Conservation (phyloP, 2,113 vertebrate genomes). For the Turnix velox region DNA sequence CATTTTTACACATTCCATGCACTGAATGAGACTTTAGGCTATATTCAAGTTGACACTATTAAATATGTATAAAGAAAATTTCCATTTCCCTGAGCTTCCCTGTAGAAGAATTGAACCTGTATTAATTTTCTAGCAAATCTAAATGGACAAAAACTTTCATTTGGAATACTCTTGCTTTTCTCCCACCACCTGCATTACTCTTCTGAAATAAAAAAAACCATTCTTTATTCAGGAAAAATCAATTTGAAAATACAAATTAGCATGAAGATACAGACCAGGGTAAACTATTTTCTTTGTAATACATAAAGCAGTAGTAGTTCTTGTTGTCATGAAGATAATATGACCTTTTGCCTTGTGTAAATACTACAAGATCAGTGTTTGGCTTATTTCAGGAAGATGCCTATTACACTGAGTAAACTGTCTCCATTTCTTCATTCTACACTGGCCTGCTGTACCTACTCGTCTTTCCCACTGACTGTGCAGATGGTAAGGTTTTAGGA, state of each 20-base stretch:
- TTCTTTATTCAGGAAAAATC: background rate
- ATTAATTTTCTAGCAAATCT: background rate
- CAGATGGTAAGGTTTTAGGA: background rate
- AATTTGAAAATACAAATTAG: background rate
- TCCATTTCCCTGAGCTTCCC: background rate
- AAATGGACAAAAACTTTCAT: background rate
- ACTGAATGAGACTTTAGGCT: background rate
- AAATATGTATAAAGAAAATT: background rate
- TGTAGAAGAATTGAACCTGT: background rate
- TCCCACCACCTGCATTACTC: background rate
- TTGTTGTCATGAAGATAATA: background rate
- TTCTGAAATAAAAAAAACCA: background rate
- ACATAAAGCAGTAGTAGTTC: background rate
- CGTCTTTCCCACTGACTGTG: background rate
- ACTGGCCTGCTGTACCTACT: background rate
- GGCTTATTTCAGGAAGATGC: background rate
- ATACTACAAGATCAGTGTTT: background rate
- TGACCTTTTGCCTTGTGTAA: background rate
- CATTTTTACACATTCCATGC: background rate
- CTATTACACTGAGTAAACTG: background rate
- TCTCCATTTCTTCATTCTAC: background rate
- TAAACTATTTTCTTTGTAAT: background rate
- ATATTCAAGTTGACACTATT: background rate
- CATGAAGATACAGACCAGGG: background rate
- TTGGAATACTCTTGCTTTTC: background rate